These are phyloP conservation scores for Eilema griseolum DNA, from an alignment of 2,888 invertebrate genomes.

Conservation along the genomic window DNA sequence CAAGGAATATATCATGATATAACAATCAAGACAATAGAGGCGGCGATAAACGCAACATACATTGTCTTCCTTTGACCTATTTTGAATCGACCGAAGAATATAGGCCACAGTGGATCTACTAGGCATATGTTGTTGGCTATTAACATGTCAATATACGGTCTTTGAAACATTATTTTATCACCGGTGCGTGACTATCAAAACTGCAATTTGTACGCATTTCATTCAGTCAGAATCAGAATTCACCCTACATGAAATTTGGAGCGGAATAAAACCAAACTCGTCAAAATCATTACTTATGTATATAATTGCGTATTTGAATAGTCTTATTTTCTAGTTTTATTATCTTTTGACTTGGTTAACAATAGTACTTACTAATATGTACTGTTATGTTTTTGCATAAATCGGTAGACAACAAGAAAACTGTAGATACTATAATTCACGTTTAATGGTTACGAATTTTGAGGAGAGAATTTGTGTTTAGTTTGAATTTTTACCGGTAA, in stretches of 20 bases:
- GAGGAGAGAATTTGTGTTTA: too few species aligned
- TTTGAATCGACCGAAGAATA: slow-evolving; percentile 18
- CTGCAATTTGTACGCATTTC: neutral
- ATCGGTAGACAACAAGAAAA: neutral
- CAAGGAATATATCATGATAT: neutral
- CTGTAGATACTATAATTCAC: neutral
- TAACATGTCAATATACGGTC: slow-evolving; percentile 15
- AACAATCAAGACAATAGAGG: neutral
- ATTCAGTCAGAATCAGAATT: slow-evolving; percentile 5
- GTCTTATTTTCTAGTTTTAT: slow-evolving; percentile 27
- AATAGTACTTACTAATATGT: slow-evolving; percentile 11
- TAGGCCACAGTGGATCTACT: slow-evolving; percentile 16
- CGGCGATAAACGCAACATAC: neutral
- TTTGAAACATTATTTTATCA: slow-evolving; percentile 16
- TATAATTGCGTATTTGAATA: slow-evolving; percentile 35
- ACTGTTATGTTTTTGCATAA: slow-evolving; percentile 7
- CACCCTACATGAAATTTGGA: slow-evolving; percentile 27
- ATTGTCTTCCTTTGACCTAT: slow-evolving; percentile 16
- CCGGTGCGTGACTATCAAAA: slow-evolving; percentile 16
- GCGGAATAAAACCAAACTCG: slow-evolving; percentile 31
- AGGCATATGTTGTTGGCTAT: slow-evolving; percentile 12
- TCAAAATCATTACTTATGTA: slow-evolving; percentile 30
- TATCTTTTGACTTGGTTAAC: slow-evolving; percentile 13
- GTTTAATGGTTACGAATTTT: neutral
- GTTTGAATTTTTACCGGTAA: neutral